Percentiles rank a stretch among this genome's conserved stretches.
Evolutionary conservation across 1,140 invertebrate species (phyloP).

Genomic region (Scaptomyza montana): DNA sequence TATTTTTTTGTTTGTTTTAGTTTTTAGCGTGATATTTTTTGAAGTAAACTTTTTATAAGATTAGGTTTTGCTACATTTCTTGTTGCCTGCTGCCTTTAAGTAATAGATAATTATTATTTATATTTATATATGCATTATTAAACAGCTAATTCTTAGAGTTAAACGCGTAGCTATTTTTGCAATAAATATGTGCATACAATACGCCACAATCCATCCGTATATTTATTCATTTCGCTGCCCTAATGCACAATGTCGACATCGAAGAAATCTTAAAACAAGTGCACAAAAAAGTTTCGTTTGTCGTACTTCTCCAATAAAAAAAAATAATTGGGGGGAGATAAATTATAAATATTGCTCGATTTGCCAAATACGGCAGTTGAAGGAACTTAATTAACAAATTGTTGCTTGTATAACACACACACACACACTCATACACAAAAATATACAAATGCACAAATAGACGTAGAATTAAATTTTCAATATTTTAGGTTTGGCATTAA

Average conservation of each 20-base stretch:
- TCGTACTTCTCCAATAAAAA: constrained; percentile 27
- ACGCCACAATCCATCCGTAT: constrained; percentile 54
- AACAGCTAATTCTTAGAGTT: constrained; percentile 67
- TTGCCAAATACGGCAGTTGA: constrained; percentile 51
- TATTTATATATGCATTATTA: constrained; percentile 62
- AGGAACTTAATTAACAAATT: constrained; percentile 70
- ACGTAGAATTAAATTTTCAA: constrained; percentile 37
- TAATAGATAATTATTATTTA: constrained; percentile 47
- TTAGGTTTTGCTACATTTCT: constrained; percentile 66
- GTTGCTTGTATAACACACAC: constrained; percentile 24
- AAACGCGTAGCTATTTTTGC: constrained; percentile 66
- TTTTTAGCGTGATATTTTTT: constrained; percentile 67
- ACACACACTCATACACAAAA: constrained; percentile 3
- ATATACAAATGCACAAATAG: constrained; percentile 27
- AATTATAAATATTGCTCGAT: constrained; percentile 62
- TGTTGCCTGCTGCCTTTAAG: constrained; percentile 63
- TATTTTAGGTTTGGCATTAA: constrained; percentile 17
- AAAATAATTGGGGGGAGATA: constrained; percentile 26
- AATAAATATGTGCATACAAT: constrained; percentile 72
- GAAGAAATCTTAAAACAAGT: constrained; percentile 47
- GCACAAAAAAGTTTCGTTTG: constrained; percentile 16
- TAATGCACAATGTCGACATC: constrained; percentile 66
- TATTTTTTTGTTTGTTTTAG: constrained; percentile 11
- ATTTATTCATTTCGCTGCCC: constrained; percentile 56
- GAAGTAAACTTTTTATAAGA: constrained; percentile 62